A percentile compares a stretch with the other conserved stretches of the same genome.
Evolutionary conservation across 2,113 vertebrate species (phyloP).

Genomic region (Leucopternis melanops): DNA sequence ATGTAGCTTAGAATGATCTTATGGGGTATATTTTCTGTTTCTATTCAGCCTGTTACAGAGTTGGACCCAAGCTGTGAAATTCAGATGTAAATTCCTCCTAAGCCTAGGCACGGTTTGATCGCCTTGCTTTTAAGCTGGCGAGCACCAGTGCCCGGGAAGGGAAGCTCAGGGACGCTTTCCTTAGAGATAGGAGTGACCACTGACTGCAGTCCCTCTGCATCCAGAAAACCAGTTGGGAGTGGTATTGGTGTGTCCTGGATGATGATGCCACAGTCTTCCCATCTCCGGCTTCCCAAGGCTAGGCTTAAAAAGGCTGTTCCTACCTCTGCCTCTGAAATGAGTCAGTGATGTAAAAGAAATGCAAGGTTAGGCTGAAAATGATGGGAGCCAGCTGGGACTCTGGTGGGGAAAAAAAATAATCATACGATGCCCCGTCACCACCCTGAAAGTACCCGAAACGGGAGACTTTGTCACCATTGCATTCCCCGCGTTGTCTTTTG

Average conservation of each 20-base stretch:
- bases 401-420: not conserved
- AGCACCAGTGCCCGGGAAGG: not conserved
- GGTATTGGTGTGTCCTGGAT: not conserved
- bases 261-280: not conserved
- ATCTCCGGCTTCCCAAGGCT: not conserved
- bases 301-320: not conserved
- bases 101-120: not conserved
- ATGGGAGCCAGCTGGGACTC: not conserved
- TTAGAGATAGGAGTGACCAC: not conserved
- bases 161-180: not conserved
- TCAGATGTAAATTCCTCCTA: slow-evolving; percentile 40
- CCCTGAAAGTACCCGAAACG: not conserved
- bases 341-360: not conserved
- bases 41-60: not conserved
- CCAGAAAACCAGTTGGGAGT: not conserved
- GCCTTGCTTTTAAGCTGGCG: not conserved
- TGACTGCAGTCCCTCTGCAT: not conserved
- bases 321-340: not conserved
- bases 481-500: accelerated
- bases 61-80: slow-evolving; percentile 49
- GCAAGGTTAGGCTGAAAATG: not conserved
- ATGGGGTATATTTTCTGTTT: not conserved
- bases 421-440: accelerated
- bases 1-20: not conserved
- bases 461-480: not conserved